phyloP scores from a whole-genome alignment of 2,888 invertebrate species.

The Drosophila pullipes region DNA sequence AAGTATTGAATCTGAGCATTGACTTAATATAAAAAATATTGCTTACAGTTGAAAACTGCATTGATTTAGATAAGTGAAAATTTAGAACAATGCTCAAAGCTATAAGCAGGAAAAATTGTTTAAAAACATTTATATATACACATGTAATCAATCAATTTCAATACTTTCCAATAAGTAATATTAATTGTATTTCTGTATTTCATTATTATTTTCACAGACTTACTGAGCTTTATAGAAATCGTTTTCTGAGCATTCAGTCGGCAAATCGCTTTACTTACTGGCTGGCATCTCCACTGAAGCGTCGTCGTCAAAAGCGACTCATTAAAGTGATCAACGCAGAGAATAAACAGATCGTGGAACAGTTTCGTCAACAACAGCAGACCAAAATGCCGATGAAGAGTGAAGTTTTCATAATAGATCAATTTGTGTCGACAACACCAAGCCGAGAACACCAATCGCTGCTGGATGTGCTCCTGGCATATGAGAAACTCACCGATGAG shows the following conservation, averaged over 20 bases:
- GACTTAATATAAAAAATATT: too few relatives aligned
- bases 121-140: too few relatives aligned
- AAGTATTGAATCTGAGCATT: slow-evolving; percentile 9
- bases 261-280: slow-evolving; percentile 54
- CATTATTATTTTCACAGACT: slow-evolving; percentile 27
- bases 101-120: neutral
- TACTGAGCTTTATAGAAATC: slow-evolving; percentile 56
- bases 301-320: slow-evolving; percentile 46
- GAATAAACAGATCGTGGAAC: slow-evolving; percentile 40
- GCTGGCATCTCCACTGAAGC: slow-evolving; percentile 43
- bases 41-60: neutral
- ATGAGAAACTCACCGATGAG: slow-evolving; percentile 19
- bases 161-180: neutral
- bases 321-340: slow-evolving; percentile 50
- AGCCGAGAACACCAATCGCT: slow-evolving; percentile 43
- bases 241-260: slow-evolving; percentile 55
- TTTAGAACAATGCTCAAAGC: neutral
- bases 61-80: neutral
- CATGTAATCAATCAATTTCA: too few relatives aligned
- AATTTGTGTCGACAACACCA: slow-evolving; percentile 4
- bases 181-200: neutral
- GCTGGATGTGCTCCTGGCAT: slow-evolving; percentile 43
- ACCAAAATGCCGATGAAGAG: neutral
- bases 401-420: slow-evolving; percentile 28
- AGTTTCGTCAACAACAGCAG: slow-evolving; percentile 5